phyloP scores from a whole-genome alignment of 2,888 invertebrate species.

The Rhorus exstirpatorius region DNA sequence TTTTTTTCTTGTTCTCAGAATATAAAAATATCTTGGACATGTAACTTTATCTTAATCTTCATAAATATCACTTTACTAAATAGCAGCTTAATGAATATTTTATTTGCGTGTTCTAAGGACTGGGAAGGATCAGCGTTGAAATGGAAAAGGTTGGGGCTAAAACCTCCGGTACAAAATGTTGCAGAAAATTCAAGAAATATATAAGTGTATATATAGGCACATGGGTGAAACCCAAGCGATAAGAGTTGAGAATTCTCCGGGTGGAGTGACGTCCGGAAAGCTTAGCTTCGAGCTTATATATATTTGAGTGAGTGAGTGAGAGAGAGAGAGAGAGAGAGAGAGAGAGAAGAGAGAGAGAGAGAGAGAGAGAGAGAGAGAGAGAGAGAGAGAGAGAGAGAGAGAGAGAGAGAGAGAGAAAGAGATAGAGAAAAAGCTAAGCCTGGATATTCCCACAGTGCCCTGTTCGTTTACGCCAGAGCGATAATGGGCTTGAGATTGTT shows the following conservation, averaged over 20 bases:
- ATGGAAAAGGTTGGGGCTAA: constrained; percentile 19
- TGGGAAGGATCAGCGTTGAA: not conserved
- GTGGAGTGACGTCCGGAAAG: constrained; percentile 64
- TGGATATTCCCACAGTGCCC: constrained; percentile 64
- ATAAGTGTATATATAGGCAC: not conserved
- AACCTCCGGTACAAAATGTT: constrained; percentile 37
- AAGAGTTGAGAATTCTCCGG: constrained; percentile 60
- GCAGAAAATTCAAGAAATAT: constrained; percentile 41
- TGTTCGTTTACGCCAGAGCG: constrained; percentile 74
- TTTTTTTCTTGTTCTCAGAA: no score
- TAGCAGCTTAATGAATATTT: not conserved
- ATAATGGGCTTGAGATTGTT: constrained; percentile 81
- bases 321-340: no score
- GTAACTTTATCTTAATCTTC: no score
- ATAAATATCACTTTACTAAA: no score
- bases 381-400: constrained; percentile 29
- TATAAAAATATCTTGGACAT: no score
- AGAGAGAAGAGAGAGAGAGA: no score
- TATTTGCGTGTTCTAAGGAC: not conserved
- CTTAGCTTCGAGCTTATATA: constrained; percentile 50
- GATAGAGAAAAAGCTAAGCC: constrained; percentile 63
- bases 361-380: no score
- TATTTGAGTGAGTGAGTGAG: no score
- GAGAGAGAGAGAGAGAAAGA: constrained; percentile 33
- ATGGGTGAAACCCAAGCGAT: constrained; percentile 31